Conservation (phyloP, 2,797 vertebrate species). For the Helicolenus hilgendorfi region DNA sequence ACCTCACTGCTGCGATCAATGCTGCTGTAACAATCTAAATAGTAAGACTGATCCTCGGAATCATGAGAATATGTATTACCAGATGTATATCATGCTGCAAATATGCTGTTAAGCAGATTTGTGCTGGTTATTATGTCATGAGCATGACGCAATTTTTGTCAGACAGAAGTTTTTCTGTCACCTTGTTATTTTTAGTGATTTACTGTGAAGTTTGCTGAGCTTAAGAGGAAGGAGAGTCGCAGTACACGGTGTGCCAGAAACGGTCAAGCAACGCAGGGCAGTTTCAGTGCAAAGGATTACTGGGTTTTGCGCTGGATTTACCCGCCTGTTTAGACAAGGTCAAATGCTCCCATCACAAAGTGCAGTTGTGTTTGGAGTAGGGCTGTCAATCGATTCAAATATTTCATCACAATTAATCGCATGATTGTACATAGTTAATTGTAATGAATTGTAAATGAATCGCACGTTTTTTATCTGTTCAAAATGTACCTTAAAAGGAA, state of each 20-base stretch:
- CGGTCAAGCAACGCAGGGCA: not conserved
- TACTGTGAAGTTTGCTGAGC: slow-evolving; percentile 9
- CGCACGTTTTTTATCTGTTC: not conserved
- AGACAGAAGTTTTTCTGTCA: not conserved
- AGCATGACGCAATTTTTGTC: not conserved
- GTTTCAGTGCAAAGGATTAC: slow-evolving; percentile 50
- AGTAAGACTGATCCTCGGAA: not conserved
- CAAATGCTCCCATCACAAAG: slow-evolving; percentile 26
- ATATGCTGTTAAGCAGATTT: not conserved
- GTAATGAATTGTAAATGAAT: not conserved
- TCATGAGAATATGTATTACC: not conserved
- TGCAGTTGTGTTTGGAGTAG: slow-evolving; percentile 12
- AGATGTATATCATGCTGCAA: not conserved
- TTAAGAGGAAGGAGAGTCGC: not conserved
- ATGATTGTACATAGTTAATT: too few relatives aligned
- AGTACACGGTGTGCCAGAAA: not conserved
- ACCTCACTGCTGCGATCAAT: slow-evolving; percentile 30
- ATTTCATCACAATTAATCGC: not conserved
- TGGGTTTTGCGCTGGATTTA: slow-evolving; percentile 49
- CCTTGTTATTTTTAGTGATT: slow-evolving; percentile 28
- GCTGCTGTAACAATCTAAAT: not conserved
- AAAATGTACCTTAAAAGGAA: not conserved
- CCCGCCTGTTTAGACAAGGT: slow-evolving; percentile 34
- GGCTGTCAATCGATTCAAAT: not conserved
- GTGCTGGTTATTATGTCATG: not conserved